Conservation (phyloP, 2,888 invertebrate species). For the Sarcophaga variegata region DNA sequence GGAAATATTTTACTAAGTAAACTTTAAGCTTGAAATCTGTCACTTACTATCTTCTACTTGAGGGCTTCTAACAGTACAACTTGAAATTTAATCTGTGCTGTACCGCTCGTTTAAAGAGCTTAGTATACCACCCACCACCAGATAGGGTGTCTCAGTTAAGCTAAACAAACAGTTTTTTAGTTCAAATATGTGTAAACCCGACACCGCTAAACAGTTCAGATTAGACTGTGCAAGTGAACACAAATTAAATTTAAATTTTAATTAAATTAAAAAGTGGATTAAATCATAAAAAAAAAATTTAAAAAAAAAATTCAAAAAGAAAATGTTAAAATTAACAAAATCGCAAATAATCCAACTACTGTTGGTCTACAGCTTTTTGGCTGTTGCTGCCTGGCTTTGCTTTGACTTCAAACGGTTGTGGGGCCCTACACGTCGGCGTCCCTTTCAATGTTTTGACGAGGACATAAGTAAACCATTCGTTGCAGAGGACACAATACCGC, state of each 20-base stretch:
- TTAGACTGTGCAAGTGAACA: too few species aligned
- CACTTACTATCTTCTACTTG: too few species aligned
- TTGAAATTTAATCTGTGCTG: too few species aligned
- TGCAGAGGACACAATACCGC: conserved; percentile 70
- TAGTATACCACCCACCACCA: too few species aligned
- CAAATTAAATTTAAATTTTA: not conserved
- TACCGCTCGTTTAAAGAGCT: too few species aligned
- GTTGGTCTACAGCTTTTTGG: conserved; percentile 17
- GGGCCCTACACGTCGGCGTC: conserved; percentile 67
- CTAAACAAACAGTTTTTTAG: too few species aligned
- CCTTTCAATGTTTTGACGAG: conserved; percentile 75
- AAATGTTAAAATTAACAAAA: conserved; percentile 47
- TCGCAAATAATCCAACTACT: conserved; percentile 23
- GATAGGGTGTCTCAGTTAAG: too few species aligned
- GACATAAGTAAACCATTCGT: conserved; percentile 73
- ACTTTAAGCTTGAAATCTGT: too few species aligned
- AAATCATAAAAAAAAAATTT: not conserved
- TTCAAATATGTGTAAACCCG: too few species aligned
- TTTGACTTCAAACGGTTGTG: conserved; percentile 29
- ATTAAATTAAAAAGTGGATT: not conserved
- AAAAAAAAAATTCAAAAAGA: not conserved
- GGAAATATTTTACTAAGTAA: too few species aligned
- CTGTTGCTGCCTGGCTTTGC: not conserved
- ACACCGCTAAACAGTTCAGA: too few species aligned
- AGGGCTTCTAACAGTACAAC: too few species aligned